Percentiles rank a stretch among this genome's conserved stretches.
Evolutionary conservation across 1,140 invertebrate genomes (phyloP).

Genomic region (Teleopsis dalmanni): DNA sequence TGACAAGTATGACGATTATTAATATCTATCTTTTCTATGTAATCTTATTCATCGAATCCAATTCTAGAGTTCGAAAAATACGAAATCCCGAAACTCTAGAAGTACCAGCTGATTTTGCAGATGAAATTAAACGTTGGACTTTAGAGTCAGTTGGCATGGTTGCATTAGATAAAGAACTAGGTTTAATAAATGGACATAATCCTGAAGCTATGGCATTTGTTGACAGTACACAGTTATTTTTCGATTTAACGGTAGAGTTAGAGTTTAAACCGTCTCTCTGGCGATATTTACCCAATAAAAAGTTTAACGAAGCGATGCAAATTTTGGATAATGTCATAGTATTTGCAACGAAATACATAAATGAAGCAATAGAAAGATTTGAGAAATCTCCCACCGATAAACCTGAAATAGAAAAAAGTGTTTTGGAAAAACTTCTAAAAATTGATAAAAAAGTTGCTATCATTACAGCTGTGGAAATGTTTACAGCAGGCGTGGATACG

Average conservation of each 20-base stretch:
- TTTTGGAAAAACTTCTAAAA: conserved; percentile 42
- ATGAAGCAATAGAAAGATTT: conserved; percentile 24
- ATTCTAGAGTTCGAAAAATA: conserved; percentile 48
- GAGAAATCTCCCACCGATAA: conserved; percentile 14
- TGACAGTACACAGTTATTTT: conserved; percentile 43
- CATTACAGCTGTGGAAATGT: conserved; percentile 44
- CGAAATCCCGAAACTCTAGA: conserved; percentile 48
- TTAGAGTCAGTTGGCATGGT: conserved; percentile 63
- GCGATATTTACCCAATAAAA: conserved; percentile 52
- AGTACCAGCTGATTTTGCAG: conserved; percentile 52
- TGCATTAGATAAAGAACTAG: conserved; percentile 60
- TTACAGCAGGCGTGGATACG: conserved; percentile 42
- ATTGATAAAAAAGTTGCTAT: conserved; percentile 46
- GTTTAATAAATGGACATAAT: conserved; percentile 34
- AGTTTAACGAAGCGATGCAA: conserved; percentile 51
- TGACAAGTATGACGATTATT: background rate
- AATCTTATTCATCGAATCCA: background rate
- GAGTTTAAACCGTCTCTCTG: conserved; percentile 58
- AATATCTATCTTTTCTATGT: background rate
- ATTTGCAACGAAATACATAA: conserved; percentile 23
- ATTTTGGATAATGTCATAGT: conserved; percentile 33
- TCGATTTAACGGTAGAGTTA: conserved; percentile 42
- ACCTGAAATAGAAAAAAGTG: conserved; percentile 27
- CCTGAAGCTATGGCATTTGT: conserved; percentile 51
- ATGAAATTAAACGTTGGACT: conserved; percentile 60